These are phyloP conservation scores for Pelagia noctiluca DNA, from an alignment of 30 jellyfish, hydroid and myxozoan genomes.

Conservation along the genomic window DNA sequence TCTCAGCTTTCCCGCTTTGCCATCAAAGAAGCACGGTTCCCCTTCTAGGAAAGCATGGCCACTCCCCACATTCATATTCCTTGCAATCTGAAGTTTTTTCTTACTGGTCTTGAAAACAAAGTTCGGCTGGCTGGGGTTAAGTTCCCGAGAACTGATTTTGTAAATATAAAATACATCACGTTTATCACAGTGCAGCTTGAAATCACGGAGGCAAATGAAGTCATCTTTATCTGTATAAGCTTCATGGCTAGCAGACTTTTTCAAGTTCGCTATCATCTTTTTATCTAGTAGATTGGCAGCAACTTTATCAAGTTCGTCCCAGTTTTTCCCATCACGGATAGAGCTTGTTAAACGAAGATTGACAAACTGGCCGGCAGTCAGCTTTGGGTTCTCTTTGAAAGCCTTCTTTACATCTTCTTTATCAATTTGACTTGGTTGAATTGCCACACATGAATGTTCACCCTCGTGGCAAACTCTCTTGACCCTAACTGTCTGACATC, in stretches of 20 bases:
- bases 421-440: too few relatives aligned
- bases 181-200: constrained; percentile 20
- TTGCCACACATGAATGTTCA: too few relatives aligned
- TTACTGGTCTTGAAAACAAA: constrained; percentile 15
- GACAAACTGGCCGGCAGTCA: too few relatives aligned
- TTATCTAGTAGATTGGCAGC: constrained; percentile 11
- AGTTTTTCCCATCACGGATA: too few relatives aligned
- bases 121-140: constrained; percentile 13
- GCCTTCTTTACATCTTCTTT: too few relatives aligned
- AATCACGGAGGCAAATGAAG: constrained; percentile 8
- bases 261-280: constrained; percentile 5
- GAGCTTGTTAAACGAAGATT: too few relatives aligned
- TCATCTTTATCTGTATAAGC: constrained; percentile 6
- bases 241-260: constrained; percentile 9
- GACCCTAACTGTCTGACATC: neutral
- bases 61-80: constrained; percentile 9
- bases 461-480: too few relatives aligned
- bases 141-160: too few relatives aligned
- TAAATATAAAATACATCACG: neutral
- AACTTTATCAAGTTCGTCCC: neutral
- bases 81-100: constrained; percentile 8
- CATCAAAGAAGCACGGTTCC: constrained; percentile 10
- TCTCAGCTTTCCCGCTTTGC: constrained; percentile 23
- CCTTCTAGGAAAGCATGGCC: constrained; percentile 14
- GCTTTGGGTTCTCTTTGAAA: too few relatives aligned